phyloP scores from a whole-genome alignment of 2,888 invertebrate species.

The Lasius platythorax region DNA sequence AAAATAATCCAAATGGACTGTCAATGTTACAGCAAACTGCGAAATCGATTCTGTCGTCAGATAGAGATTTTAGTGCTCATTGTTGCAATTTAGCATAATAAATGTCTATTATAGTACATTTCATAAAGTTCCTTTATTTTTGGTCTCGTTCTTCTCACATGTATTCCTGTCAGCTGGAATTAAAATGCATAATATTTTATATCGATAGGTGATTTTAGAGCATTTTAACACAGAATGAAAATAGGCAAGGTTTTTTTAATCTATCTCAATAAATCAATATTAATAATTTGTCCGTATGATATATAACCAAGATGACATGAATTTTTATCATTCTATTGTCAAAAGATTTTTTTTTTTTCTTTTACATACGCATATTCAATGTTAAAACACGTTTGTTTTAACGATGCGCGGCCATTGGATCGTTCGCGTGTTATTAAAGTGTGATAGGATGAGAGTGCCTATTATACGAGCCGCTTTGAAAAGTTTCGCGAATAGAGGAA shows the following conservation, averaged over 20 bases:
- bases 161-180: background rate
- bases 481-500: conserved; percentile 58
- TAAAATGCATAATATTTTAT: background rate
- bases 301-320: background rate
- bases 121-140: conserved; percentile 2
- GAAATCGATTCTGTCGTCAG: conserved; percentile 19
- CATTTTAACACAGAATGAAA: background rate
- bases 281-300: background rate
- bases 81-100: background rate
- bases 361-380: background rate
- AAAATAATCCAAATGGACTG: background rate
- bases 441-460: conserved; percentile 36
- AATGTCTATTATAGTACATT: background rate
- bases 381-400: conserved; percentile 14
- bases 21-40: conserved; percentile 12
- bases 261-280: background rate
- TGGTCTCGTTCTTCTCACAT: background rate
- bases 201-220: background rate
- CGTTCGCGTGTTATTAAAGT: conserved; percentile 40
- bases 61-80: background rate
- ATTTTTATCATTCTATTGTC: conserved; percentile 3
- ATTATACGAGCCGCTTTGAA: conserved; percentile 41
- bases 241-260: background rate
- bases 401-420: background rate
- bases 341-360: background rate